These are phyloP conservation scores for Sebastes kiyomatsui DNA, from an alignment of 2,797 vertebrate genomes.

Conservation along the genomic window DNA sequence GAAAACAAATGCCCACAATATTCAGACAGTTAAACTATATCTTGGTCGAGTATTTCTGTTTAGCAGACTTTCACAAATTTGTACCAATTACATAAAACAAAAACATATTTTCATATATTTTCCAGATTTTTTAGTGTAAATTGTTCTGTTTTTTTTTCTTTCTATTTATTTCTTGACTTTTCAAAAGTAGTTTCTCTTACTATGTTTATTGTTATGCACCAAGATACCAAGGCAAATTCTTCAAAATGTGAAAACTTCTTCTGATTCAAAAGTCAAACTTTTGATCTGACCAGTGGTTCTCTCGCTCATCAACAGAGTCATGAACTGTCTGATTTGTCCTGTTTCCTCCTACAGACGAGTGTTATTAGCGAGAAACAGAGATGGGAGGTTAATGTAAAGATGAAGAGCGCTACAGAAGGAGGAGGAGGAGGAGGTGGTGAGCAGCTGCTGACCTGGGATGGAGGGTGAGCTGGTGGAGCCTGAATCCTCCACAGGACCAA, in stretches of 20 bases:
- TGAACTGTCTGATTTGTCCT: not conserved
- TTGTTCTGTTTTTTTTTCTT: not conserved
- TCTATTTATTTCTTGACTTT: not conserved
- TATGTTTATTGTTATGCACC: not conserved
- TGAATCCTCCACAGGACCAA: slow-evolving; percentile 98
- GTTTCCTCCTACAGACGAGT: not conserved
- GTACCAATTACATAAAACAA: not conserved
- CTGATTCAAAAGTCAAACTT: not conserved
- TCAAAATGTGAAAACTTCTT: not conserved
- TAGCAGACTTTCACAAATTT: not conserved
- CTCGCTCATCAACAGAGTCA: not conserved
- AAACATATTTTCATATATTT: not conserved
- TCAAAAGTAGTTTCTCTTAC: not conserved
- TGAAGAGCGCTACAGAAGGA: not conserved
- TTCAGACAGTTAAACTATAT: not conserved
- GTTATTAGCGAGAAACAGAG: not conserved
- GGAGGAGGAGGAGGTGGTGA: not conserved
- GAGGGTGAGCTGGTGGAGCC: slow-evolving; percentile 90
- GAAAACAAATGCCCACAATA: not conserved
- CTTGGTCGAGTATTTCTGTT: not conserved
- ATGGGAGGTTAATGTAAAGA: not conserved
- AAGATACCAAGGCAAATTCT: not conserved
- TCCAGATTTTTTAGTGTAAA: not conserved
- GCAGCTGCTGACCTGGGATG: slow-evolving; percentile 94
- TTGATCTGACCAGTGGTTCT: not conserved